Conservation (phyloP, 2,888 invertebrate species). For the Neocrepidodera transversa region DNA sequence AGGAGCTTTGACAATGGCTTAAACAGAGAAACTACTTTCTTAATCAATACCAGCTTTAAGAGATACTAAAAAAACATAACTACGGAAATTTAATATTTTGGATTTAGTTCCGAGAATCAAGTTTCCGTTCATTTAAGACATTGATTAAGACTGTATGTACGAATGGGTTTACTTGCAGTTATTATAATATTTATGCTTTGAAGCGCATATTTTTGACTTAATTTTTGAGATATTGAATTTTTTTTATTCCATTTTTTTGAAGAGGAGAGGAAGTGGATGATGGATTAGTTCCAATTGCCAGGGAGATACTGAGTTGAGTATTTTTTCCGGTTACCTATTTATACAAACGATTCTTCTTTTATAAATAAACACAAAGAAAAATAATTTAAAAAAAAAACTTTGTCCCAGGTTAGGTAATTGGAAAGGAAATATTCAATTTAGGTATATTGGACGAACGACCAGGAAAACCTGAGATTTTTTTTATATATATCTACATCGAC, state of each 20-base stretch:
- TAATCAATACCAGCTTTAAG: constrained; percentile 41
- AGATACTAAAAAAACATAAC: constrained; percentile 2
- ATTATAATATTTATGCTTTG: constrained; percentile 45
- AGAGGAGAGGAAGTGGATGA: constrained; percentile 39
- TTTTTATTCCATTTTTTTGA: constrained; percentile 47
- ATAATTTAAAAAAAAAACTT: constrained; percentile 24
- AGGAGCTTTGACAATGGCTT: constrained; percentile 88
- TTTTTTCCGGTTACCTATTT: constrained; percentile 29
- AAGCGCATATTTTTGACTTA: constrained; percentile 48
- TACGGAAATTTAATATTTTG: constrained; percentile 32
- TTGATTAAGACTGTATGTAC: constrained; percentile 47
- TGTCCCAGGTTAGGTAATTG: constrained; percentile 11
- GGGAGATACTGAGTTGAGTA: constrained; percentile 34
- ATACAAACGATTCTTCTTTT: constrained; percentile 15
- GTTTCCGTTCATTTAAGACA: constrained; percentile 30
- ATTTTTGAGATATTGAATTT: constrained; percentile 35
- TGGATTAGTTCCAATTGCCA: constrained; percentile 49
- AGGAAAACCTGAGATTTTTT: constrained; percentile 58
- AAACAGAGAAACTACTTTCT: constrained; percentile 54
- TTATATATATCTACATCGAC: constrained; percentile 59
- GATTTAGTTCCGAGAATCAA: constrained; percentile 14
- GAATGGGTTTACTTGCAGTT: constrained; percentile 29
- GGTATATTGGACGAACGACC: constrained; percentile 55
- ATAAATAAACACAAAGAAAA: constrained; percentile 13
- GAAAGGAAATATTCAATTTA: constrained; percentile 18